Evolutionary conservation across 2,113 vertebrate genomes (phyloP), one percentile per base, ranked within the genome.

Genomic region (Amphiprion ocellaris): DNA sequence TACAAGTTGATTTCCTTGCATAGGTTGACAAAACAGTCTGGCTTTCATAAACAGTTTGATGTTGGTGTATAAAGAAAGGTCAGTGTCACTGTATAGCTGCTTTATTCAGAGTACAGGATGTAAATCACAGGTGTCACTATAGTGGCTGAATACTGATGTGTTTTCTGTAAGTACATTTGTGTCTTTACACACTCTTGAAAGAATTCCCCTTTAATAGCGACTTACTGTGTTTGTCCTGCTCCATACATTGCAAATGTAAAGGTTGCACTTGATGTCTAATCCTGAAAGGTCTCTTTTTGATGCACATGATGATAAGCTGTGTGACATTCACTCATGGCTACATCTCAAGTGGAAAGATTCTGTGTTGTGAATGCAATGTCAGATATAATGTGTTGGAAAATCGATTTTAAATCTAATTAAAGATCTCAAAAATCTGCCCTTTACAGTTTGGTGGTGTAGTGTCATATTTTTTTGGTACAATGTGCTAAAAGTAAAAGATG

Each of bases 311-410:
- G 76, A 76, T 74, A 60, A 74, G 55, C 47, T 17, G n/a, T 4
- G 10, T 77, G 82, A 70, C 69, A 81, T 81, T 79, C 65, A 58
- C n/a, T 41, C 44, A 6, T 10, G 19, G 55, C 74, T 70, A 77
- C 74, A 87, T 84, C 72, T 74, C 65, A 78, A 89, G 44, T 10
- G 80, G 70, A 30, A 71, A 28, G 39, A 67, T 64, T 59, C 30
- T 79, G 68, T 68, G 60, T 39, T 17, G 33, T 65, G 72, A 72
- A 69, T 69, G 21, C 62, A 66, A 86, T 79, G 46, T 26, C 4
- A 41, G 6, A 47, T 39, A 30, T 10, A 59, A 21, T 7, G 52
- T 10, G 55, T 47, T 21, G 12, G 19, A 14, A 12, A 41, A 54
- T 24, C 28, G 24, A 67, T 82, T 77, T 71, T 12, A 21, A 26